These are phyloP conservation scores for Hirtodrosophila histrioides DNA, from an alignment of 2,888 invertebrate species.

Conservation along the genomic window DNA sequence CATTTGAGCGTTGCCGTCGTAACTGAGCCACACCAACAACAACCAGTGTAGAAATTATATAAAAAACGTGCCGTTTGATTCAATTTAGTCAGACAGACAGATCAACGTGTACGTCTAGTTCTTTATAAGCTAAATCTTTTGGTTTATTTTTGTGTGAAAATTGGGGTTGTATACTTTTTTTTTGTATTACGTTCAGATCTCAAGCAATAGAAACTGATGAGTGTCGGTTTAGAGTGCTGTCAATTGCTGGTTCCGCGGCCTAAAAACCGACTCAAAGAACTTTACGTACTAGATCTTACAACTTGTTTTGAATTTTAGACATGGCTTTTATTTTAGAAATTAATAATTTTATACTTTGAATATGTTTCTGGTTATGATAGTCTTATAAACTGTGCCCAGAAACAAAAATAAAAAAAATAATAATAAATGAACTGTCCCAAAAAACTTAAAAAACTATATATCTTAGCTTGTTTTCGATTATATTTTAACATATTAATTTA, in stretches of 20 bases:
- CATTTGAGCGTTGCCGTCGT: conserved; percentile 64
- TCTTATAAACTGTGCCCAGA: no score
- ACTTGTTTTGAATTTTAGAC: no score
- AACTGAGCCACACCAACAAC: conserved; percentile 45
- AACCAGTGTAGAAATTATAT: conserved; percentile 10
- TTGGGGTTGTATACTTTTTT: conserved; percentile 42
- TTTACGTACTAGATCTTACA: no score
- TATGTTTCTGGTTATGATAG: no score
- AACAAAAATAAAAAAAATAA: no score
- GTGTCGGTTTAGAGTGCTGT: not conserved
- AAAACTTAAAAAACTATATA: no score
- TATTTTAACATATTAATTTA: no score
- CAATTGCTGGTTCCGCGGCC: not conserved
- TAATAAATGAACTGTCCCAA: no score
- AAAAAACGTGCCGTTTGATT: conserved; percentile 66
- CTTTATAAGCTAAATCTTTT: conserved; percentile 57
- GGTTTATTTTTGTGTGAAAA: conserved; percentile 50
- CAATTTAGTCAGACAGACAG: conserved; percentile 61
- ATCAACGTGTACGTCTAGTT: conserved; percentile 50
- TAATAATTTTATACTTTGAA: no score
- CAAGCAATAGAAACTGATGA: conserved; percentile 43
- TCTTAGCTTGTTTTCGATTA: no score
- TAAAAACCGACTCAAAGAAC: no score
- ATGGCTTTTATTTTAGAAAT: no score
- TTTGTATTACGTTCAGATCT: conserved; percentile 30